phyloP scores from a whole-genome alignment of 2,888 invertebrate species.

The Limnephilus marmoratus region DNA sequence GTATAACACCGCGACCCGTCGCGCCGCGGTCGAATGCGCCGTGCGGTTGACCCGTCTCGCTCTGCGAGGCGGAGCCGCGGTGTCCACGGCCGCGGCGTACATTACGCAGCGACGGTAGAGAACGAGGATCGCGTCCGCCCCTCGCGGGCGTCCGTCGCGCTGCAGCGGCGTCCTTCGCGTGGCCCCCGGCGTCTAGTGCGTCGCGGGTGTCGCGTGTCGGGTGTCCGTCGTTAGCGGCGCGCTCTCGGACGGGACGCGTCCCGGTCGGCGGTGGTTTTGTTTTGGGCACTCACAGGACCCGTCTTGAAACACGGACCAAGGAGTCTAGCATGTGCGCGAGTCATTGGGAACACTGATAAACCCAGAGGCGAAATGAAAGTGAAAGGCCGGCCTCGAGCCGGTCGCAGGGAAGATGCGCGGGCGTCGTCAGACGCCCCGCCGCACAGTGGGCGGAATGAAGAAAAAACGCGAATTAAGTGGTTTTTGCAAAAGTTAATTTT shows the following conservation, averaged over 20 bases:
- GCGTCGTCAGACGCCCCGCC: conserved; percentile 71
- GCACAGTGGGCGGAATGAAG: no score
- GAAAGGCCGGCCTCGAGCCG: conserved; percentile 72
- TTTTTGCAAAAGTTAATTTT: no score
- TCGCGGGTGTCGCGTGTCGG: conserved; percentile 67
- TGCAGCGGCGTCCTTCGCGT: conserved; percentile 68
- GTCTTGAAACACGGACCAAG: conserved; percentile 89
- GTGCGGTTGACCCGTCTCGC: conserved; percentile 67
- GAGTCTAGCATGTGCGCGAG: conserved; percentile 85
- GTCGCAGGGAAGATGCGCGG: conserved; percentile 74
- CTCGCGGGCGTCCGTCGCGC: conserved; percentile 69
- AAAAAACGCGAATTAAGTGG: no score
- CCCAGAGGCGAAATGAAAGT: conserved; percentile 84
- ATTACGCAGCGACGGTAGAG: conserved; percentile 54
- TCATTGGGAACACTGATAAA: conserved; percentile 78
- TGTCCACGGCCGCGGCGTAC: conserved; percentile 51
- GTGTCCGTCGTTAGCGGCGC: conserved; percentile 67
- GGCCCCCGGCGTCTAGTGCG: conserved; percentile 70
- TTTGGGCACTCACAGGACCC: conserved; percentile 79
- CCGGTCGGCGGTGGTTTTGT: conserved; percentile 71
- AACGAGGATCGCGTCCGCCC: conserved; percentile 67
- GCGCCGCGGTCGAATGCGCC: conserved; percentile 72
- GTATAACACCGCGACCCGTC: conserved; percentile 78
- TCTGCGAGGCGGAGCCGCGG: conserved; percentile 52
- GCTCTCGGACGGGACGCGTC: conserved; percentile 69